phyloP scores from a whole-genome alignment of 2,113 vertebrate genomes.

The Periophthalmodon schlosseri region DNA sequence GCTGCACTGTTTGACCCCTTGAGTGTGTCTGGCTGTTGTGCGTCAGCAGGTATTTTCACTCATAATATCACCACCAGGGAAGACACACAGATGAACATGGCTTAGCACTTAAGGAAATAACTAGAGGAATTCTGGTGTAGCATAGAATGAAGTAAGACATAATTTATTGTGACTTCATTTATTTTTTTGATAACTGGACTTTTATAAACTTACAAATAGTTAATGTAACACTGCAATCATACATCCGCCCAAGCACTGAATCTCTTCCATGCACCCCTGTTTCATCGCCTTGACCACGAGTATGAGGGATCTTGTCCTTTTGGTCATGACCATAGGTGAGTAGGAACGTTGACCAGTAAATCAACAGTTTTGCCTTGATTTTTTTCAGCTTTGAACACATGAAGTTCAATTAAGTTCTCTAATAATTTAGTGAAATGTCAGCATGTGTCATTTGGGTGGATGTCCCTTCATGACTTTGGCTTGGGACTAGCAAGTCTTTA shows the following conservation, averaged over 20 bases:
- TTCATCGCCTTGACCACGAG: too few species aligned
- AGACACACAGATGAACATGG: constrained; percentile 53
- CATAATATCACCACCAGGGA: constrained; percentile 66
- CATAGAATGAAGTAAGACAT: neutral
- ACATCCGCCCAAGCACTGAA: neutral
- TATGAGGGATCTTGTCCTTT: too few species aligned
- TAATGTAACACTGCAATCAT: neutral
- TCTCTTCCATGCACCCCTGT: neutral
- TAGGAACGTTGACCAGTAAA: too few species aligned
- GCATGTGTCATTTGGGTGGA: too few species aligned
- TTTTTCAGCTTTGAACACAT: too few species aligned
- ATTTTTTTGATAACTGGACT: neutral
- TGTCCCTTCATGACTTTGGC: too few species aligned
- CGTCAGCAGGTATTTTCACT: constrained; percentile 74
- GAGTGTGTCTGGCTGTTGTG: constrained; percentile 56
- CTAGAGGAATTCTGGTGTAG: neutral
- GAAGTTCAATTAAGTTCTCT: too few species aligned
- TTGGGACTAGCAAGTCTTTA: too few species aligned
- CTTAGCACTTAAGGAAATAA: constrained; percentile 12
- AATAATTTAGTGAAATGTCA: too few species aligned
- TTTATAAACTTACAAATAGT: neutral
- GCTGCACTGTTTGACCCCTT: constrained; percentile 66
- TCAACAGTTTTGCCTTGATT: too few species aligned
- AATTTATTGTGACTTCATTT: neutral
- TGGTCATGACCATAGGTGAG: too few species aligned